Conservation (phyloP, 2,113 vertebrate genomes). For the Tyto alba region DNA sequence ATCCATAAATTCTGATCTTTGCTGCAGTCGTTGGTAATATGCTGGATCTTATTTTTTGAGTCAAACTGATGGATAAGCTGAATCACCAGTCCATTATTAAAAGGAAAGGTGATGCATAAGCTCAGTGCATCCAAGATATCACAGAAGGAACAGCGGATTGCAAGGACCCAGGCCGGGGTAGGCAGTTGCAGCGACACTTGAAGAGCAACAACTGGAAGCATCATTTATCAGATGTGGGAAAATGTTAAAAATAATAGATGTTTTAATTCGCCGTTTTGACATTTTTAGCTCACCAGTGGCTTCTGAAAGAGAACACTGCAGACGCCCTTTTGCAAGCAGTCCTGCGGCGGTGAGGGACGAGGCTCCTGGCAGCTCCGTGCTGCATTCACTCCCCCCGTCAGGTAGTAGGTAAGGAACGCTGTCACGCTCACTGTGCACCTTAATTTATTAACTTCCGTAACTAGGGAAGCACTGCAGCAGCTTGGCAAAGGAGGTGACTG, state of each 20-base stretch:
- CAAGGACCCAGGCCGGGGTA: not conserved
- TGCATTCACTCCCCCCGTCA: not conserved
- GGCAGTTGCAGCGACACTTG: not conserved
- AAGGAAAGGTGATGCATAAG: not conserved
- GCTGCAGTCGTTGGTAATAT: not conserved
- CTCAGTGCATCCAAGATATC: not conserved
- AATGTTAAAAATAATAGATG: not conserved
- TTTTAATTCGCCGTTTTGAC: not conserved
- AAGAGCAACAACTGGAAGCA: not conserved
- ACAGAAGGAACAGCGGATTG: not conserved
- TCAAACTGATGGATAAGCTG: not conserved
- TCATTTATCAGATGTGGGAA: not conserved
- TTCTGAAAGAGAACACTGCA: not conserved
- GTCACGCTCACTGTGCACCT: not conserved
- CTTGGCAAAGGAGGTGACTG: not conserved
- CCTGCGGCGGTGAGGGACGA: fast-evolving
- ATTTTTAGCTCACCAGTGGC: not conserved
- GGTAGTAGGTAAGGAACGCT: not conserved
- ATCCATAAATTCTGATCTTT: not conserved
- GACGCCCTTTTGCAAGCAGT: too few relatives aligned
- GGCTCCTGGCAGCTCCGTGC: not conserved
- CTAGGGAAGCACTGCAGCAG: not conserved
- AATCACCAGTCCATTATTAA: not conserved
- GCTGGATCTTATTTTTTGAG: not conserved
- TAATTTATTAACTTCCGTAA: not conserved